Evolutionary conservation across 2,797 vertebrate genomes (phyloP), one percentile per base, ranked within the genome.

Genomic region (Tenualosa thibaudeaui): DNA sequence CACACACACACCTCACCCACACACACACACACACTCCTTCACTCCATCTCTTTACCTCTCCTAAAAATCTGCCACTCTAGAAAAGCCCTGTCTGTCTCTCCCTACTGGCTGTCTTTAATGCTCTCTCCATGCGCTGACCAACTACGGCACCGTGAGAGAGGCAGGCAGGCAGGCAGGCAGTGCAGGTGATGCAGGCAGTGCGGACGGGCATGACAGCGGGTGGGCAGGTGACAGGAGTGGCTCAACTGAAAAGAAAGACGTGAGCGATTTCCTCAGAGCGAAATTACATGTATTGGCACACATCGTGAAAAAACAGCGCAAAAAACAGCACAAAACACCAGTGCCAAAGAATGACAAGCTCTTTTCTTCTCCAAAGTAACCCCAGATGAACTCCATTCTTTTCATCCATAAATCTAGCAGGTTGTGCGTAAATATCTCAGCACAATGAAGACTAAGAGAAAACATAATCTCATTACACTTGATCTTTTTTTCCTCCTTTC

Each of bases 261-360:
- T 75, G 68, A 75, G 68, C 37, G 68, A 75, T 75, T 75, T 31
- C 68, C 68, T 43, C 6, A 13, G 68, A 75, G 68, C 68, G 31
- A 75, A 75, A 75, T 75, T 75, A 75, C 68, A 75, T 75, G 68
- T 75, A 75, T 75, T 75, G 68, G 68, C 68, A 75, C 68, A 75
- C 68, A 31, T 17, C 3, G 46, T 4, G 3, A 46, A 46, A 46
- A 46, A 46, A 46, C 2, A 46, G 43, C 2, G 6, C 2, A 46
- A 46, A 40, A 3, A 75, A 40, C 62, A 19, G 31, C 68, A 40
- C 8, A 81, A 37, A 82, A 15, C 10, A 82, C 51, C 40, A 75
- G 40, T 75, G 68, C 68, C 68, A 71, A 43, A 31, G 31, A 75
- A 75, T 75, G 68, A 75, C 68, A 75, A 75, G 68, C 68, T 75